Percentiles rank a stretch among this genome's conserved stretches.
Evolutionary conservation across 1,140 invertebrate species (phyloP).

Genomic region (Amyelois transitella): DNA sequence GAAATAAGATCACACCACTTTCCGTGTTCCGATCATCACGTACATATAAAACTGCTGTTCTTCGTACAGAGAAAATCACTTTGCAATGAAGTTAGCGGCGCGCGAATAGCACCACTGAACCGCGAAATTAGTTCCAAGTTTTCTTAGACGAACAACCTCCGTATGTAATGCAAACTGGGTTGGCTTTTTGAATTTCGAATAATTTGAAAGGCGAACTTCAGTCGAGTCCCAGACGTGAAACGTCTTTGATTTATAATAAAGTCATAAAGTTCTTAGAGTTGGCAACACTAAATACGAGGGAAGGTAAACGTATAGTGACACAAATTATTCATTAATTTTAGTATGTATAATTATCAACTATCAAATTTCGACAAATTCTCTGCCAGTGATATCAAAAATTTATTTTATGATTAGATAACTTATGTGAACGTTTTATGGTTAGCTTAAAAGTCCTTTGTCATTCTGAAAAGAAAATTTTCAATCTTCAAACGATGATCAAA

Average conservation of each 20-base stretch:
- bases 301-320: conserved; percentile 9
- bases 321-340: too few species aligned
- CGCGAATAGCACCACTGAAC: conserved; percentile 59
- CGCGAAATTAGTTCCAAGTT: conserved; percentile 64
- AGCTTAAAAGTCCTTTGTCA: too few species aligned
- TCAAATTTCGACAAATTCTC: too few species aligned
- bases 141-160: conserved; percentile 44
- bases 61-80: conserved; percentile 53
- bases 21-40: conserved; percentile 13
- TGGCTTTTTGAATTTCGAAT: conserved; percentile 16
- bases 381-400: too few species aligned
- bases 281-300: conserved; percentile 6
- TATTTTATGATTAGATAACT: too few species aligned
- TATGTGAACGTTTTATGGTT: too few species aligned
- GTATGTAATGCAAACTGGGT: conserved; percentile 44
- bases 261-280: not conserved
- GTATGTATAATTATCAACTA: too few species aligned
- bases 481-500: too few species aligned
- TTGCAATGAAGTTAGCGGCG: conserved; percentile 60
- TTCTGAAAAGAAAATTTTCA: too few species aligned
- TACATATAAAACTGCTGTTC: conserved; percentile 16
- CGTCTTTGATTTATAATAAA: not conserved
- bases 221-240: not conserved
- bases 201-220: conserved; percentile 11
- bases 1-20: not conserved